These are phyloP conservation scores for Metopia argyrocephala DNA, from an alignment of 2,888 invertebrate genomes.

Conservation along the genomic window DNA sequence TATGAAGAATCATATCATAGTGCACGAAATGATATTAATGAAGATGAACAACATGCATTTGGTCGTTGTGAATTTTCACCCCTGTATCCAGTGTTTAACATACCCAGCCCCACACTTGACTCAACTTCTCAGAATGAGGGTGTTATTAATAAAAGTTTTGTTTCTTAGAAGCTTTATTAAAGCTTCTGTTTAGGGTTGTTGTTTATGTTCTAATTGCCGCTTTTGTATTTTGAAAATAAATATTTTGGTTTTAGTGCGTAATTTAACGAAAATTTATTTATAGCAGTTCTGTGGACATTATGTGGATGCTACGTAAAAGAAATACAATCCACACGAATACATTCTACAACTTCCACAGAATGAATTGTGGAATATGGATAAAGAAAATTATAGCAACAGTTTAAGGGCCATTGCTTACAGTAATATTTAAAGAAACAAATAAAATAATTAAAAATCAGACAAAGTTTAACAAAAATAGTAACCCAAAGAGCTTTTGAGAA, in stretches of 20 bases:
- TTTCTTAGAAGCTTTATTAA: conserved; percentile 7
- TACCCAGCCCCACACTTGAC: conserved; percentile 67
- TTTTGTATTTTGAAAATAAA: not conserved
- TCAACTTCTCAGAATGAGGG: conserved; percentile 15
- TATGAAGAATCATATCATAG: conserved; percentile 76
- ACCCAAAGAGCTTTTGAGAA: too few relatives aligned
- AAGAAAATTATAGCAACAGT: conserved; percentile 17
- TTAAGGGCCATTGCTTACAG: not conserved
- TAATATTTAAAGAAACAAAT: not conserved
- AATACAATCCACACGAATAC: not conserved
- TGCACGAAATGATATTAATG: conserved; percentile 71
- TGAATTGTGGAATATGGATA: conserved; percentile 36
- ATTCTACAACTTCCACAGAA: conserved; percentile 21
- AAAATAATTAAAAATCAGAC: too few relatives aligned
- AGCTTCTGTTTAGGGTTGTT: conserved; percentile 20
- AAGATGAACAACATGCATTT: conserved; percentile 72
- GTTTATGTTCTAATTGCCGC: conserved; percentile 6
- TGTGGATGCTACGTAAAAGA: conserved; percentile 10
- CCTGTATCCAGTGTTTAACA: conserved; percentile 75
- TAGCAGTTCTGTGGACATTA: not conserved
- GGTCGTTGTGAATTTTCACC: conserved; percentile 74
- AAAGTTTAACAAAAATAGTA: too few relatives aligned
- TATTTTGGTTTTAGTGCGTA: not conserved
- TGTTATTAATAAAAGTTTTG: conserved; percentile 43
- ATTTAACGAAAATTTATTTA: not conserved